Conservation (phyloP, 2,797 vertebrate genomes). For the Malurus leucopterus region DNA sequence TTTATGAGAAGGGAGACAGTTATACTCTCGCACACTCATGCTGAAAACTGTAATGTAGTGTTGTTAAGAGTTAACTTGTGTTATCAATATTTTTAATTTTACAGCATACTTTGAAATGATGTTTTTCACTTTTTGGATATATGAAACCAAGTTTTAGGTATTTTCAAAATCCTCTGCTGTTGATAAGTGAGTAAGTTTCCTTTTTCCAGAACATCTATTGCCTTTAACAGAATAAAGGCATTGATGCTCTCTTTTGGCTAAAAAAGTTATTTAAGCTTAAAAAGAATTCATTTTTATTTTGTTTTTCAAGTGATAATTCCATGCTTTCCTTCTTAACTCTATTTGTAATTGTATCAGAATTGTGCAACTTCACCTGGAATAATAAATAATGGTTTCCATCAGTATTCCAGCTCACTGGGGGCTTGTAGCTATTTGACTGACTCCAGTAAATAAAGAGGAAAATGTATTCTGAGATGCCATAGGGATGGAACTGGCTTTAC, state of each 20-base stretch:
- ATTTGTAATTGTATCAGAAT: not conserved
- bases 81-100: not conserved
- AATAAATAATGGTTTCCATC: not conserved
- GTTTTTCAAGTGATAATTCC: not conserved
- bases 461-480: not conserved
- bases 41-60: not conserved
- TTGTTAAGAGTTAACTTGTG: not conserved
- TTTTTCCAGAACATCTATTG: not conserved
- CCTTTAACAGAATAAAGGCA: not conserved
- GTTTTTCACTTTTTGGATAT: not conserved
- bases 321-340: not conserved
- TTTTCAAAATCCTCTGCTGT: not conserved
- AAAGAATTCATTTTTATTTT: not conserved
- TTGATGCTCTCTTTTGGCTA: not conserved
- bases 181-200: not conserved
- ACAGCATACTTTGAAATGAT: not conserved
- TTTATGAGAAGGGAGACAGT: not conserved
- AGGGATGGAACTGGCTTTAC: not conserved
- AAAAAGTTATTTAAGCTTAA: not conserved
- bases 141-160: not conserved
- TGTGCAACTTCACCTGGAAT: not conserved
- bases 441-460: not conserved
- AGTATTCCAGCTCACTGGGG: not conserved
- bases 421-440: slow-evolving; percentile 10
- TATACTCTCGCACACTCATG: not conserved